A percentile compares a stretch with the other conserved stretches of the same genome.
These are phyloP conservation scores for Drosophila bunnanda DNA, from an alignment of 2,888 invertebrate species.

Conservation along the genomic window DNA sequence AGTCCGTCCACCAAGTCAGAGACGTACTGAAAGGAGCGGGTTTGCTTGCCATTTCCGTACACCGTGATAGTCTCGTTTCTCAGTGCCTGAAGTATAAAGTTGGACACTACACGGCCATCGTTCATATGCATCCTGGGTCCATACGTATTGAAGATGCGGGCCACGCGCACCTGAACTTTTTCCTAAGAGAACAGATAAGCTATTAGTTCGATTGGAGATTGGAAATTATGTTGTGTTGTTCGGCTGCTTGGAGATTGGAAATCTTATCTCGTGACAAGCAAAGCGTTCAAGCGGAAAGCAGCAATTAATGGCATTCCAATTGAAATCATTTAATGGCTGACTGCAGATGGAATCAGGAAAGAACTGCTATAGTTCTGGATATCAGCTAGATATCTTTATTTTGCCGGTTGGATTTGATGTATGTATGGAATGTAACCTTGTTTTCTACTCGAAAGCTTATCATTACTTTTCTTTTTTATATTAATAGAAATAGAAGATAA, in stretches of 20 bases:
- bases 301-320: conserved; percentile 43
- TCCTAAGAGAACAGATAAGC: conserved; percentile 86
- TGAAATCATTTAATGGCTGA: conserved; percentile 54
- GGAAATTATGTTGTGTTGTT: conserved; percentile 9
- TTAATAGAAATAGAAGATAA: not conserved
- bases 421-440: not conserved
- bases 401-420: conserved; percentile 1
- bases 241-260: conserved; percentile 20
- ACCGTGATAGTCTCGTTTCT: conserved; percentile 98
- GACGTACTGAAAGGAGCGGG: conserved; percentile 99
- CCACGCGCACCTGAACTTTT: conserved; percentile 96
- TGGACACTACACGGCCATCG: conserved; percentile 98
- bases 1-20: conserved; percentile 98
- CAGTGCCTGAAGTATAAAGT: conserved; percentile 98
- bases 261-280: conserved; percentile 42
- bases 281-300: conserved; percentile 14
- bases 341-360: conserved; percentile 56
- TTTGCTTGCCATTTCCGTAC: conserved; percentile 94
- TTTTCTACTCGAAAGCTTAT: not conserved
- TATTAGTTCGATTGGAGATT: conserved; percentile 12
- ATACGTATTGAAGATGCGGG: conserved; percentile 99
- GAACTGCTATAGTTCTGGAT: conserved; percentile 36
- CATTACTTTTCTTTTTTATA: not conserved
- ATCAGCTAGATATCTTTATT: not conserved
- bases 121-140: conserved; percentile 99